phyloP scores from a whole-genome alignment of 2,797 vertebrate species.

The Manis pentadactyla region DNA sequence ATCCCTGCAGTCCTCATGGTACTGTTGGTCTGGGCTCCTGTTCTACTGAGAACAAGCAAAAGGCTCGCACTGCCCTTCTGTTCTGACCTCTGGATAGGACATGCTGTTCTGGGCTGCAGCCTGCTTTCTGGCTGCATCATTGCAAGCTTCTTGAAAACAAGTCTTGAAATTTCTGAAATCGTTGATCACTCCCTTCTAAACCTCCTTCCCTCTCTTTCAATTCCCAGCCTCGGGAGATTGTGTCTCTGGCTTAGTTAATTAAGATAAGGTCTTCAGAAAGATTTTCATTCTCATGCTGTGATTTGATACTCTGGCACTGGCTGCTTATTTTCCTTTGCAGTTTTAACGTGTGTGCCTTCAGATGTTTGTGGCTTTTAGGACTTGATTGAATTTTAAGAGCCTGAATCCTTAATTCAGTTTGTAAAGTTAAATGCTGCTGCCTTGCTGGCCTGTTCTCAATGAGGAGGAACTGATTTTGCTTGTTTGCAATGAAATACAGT shows the following conservation, averaged over 20 bases:
- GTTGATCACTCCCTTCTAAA: background rate
- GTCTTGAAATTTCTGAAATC: background rate
- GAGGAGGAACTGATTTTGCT: conserved; percentile 46
- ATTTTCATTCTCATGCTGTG: background rate
- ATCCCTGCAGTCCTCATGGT: background rate
- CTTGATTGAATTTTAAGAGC: conserved; percentile 60
- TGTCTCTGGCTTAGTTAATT: conserved; percentile 47
- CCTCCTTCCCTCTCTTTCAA: background rate
- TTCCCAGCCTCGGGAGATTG: background rate
- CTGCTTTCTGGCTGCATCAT: accelerated
- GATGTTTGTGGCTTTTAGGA: conserved; percentile 39
- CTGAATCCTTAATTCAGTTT: conserved; percentile 46
- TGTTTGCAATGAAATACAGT: conserved; percentile 6
- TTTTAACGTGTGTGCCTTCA: background rate
- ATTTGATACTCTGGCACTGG: background rate
- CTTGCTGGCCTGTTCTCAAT: background rate
- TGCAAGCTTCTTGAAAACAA: background rate
- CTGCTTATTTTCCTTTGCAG: background rate
- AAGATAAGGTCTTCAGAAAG: conserved; percentile 54
- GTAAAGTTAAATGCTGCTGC: conserved; percentile 8
- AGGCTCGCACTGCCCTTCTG: background rate
- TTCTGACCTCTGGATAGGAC: background rate
- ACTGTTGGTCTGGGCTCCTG: background rate
- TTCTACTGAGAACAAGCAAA: background rate
- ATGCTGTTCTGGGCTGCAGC: background rate